Evolutionary conservation across 1,140 invertebrate species (phyloP).

Genomic region (Rhopalosiphum maidis): DNA sequence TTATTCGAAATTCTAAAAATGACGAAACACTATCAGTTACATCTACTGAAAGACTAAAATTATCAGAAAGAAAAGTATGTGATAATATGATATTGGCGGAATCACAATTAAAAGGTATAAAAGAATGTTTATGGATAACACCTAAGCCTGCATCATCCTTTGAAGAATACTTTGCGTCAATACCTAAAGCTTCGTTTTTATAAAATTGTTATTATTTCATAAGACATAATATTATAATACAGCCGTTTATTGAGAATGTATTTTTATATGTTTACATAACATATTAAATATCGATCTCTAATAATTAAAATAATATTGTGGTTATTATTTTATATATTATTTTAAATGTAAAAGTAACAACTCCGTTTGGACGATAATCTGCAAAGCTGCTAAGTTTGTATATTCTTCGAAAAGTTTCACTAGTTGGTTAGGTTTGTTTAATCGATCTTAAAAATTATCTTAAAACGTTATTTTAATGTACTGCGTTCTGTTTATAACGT

Average conservation of each 20-base stretch:
- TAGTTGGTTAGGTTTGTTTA: too few species aligned
- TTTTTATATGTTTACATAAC: too few species aligned
- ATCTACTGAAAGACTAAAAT: neutral
- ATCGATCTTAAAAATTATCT: neutral
- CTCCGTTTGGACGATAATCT: too few species aligned
- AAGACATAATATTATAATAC: too few species aligned
- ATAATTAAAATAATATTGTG: too few species aligned
- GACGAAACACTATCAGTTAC: too few species aligned
- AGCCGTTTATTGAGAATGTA: too few species aligned
- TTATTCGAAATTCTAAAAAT: too few species aligned
- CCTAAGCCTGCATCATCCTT: neutral
- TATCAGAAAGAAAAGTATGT: neutral
- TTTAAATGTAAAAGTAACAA: neutral
- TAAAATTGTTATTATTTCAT: too few species aligned
- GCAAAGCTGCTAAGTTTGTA: too few species aligned
- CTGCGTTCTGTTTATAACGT: neutral
- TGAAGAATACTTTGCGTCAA: neutral
- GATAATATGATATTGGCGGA: neutral
- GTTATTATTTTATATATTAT: neutral
- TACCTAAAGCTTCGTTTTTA: neutral
- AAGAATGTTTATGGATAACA: neutral
- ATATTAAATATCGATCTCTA: too few species aligned
- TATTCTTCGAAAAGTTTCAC: too few species aligned
- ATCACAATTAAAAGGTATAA: neutral
- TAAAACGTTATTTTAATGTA: neutral